Evolutionary conservation across 2,888 invertebrate species (phyloP).

Genomic region (Mythimna lalbum): DNA sequence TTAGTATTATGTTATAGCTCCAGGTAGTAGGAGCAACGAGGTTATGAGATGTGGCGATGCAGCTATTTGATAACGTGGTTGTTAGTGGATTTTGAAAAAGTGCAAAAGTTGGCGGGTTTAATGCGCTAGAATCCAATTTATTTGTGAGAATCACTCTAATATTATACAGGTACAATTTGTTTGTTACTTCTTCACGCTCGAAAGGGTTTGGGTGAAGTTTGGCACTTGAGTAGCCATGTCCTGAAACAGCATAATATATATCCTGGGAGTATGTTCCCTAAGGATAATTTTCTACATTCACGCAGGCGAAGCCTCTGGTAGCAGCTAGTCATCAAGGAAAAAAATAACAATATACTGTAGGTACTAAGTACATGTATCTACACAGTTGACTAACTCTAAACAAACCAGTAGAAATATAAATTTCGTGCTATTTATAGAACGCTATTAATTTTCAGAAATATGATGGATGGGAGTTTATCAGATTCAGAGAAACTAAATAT

Average conservation of each 20-base stretch:
- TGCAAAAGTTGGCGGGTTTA: background rate
- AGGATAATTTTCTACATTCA: too few relatives aligned
- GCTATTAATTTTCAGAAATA: conserved; percentile 41
- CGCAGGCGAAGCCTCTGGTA: too few relatives aligned
- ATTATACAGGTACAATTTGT: background rate
- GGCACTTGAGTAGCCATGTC: too few relatives aligned
- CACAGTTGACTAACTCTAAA: conserved; percentile 6
- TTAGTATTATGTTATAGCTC: conserved; percentile 51
- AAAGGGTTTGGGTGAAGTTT: too few relatives aligned
- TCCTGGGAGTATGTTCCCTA: too few relatives aligned
- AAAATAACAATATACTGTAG: background rate
- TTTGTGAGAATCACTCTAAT: background rate
- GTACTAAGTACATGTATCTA: background rate
- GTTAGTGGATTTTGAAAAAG: background rate
- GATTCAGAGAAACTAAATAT: conserved; percentile 34
- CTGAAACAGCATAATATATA: too few relatives aligned
- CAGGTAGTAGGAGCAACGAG: conserved; percentile 23
- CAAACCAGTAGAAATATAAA: conserved; percentile 27
- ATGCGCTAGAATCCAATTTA: background rate
- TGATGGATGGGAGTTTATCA: conserved; percentile 44
- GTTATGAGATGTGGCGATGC: conserved; percentile 6
- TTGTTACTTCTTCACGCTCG: too few relatives aligned
- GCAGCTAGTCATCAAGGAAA: background rate
- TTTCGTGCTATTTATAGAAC: conserved; percentile 21
- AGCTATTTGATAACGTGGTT: conserved; percentile 19